phyloP scores from a whole-genome alignment of 1,140 invertebrate species.

The Diachasma alloeum region DNA sequence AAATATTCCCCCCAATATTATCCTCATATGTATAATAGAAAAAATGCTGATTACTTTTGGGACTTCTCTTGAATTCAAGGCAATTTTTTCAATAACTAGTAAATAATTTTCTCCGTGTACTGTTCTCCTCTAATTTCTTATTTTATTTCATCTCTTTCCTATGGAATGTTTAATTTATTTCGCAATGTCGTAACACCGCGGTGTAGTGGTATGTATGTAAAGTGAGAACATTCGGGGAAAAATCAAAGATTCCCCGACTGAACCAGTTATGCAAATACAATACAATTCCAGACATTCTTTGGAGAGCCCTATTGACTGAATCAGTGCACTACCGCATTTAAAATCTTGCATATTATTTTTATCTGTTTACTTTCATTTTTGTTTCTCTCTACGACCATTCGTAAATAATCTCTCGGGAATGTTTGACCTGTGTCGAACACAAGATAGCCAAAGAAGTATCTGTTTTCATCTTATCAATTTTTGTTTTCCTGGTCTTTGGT shows the following conservation, averaged over 20 bases:
- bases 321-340: conserved; percentile 6
- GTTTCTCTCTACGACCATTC: neutral
- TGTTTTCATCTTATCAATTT: neutral
- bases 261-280: conserved; percentile 30
- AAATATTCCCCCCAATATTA: too few species aligned
- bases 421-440: neutral
- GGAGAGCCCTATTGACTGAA: conserved; percentile 10
- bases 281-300: conserved; percentile 24
- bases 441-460: neutral
- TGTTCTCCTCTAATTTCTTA: too few species aligned
- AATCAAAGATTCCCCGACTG: conserved; percentile 12
- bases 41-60: too few species aligned
- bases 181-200: neutral
- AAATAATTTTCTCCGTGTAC: too few species aligned
- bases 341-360: neutral
- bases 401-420: neutral
- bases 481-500: neutral
- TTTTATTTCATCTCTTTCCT: too few species aligned
- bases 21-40: too few species aligned
- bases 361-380: neutral
- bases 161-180: neutral
- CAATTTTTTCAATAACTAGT: too few species aligned
- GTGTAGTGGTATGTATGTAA: neutral
- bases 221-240: neutral
- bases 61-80: too few species aligned